Percentiles rank a stretch among this genome's conserved stretches.
These are phyloP conservation scores for Chrysochloris asiatica DNA, from an alignment of 2,113 vertebrate genomes.

Conservation along the genomic window DNA sequence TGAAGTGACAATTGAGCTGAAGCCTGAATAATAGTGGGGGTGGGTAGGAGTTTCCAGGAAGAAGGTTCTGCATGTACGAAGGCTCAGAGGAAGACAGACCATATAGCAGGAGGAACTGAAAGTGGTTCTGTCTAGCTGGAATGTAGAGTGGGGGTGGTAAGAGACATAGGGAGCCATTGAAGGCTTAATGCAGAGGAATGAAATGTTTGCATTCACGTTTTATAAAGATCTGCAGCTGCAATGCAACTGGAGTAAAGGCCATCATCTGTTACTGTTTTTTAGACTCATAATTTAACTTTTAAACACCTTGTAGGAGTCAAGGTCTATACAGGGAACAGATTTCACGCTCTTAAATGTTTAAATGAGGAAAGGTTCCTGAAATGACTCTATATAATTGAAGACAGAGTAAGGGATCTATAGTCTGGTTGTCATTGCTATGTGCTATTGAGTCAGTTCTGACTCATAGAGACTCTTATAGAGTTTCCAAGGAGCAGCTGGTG, in stretches of 20 bases:
- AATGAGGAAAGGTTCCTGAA: slow-evolving; percentile 6
- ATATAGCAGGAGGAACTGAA: slow-evolving; percentile 57
- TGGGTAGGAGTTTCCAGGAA: slow-evolving; percentile 50
- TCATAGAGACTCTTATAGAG: too few species aligned
- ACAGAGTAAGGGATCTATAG: not conserved
- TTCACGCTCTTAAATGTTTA: slow-evolving; percentile 4
- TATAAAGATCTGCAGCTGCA: not conserved
- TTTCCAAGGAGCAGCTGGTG: too few species aligned
- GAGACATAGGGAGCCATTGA: not conserved
- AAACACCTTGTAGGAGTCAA: slow-evolving; percentile 31
- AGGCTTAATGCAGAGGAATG: slow-evolving; percentile 3
- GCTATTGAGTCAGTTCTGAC: too few species aligned
- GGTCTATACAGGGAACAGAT: slow-evolving; percentile 43
- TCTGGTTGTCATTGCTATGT: too few species aligned
- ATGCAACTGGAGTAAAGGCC: not conserved
- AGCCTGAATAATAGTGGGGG: not conserved
- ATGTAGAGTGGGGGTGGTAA: not conserved
- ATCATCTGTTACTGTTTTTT: slow-evolving; percentile 13
- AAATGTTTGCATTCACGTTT: slow-evolving; percentile 9
- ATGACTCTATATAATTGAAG: not conserved
- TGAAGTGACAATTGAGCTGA: not conserved
- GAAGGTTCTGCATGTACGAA: not conserved
- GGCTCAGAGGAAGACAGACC: slow-evolving; percentile 52
- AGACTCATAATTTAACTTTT: not conserved
- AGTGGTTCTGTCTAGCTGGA: slow-evolving; percentile 43